Conservation (phyloP, 2,113 vertebrate genomes). For the Telmatochromis sp. region DNA sequence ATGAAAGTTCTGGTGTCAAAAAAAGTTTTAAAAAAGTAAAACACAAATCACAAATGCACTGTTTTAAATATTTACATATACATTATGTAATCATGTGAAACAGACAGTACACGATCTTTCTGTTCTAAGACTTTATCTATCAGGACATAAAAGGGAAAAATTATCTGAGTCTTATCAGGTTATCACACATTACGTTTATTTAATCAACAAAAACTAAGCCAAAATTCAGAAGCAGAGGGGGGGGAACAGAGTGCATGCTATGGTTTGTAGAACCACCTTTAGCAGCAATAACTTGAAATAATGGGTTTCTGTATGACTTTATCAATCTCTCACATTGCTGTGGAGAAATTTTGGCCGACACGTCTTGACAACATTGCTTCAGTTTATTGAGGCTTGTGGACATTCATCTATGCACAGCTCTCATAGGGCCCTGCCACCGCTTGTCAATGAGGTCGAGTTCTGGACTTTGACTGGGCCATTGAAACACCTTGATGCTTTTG, state of each 20-base stretch:
- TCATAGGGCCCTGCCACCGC: neutral
- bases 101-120: neutral
- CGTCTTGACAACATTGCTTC: neutral
- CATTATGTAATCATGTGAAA: neutral
- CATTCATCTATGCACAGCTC: neutral
- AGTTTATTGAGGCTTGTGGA: neutral
- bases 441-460: neutral
- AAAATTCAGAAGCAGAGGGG: neutral
- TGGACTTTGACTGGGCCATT: neutral
- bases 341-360: neutral
- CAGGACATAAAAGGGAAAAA: neutral
- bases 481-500: neutral
- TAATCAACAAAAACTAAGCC: neutral
- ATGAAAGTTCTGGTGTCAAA: neutral
- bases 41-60: neutral
- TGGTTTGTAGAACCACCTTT: neutral
- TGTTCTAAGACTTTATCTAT: neutral
- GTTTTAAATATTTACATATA: neutral
- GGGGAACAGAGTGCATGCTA: neutral
- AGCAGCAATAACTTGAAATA: neutral
- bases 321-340: neutral
- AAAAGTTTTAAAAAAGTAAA: neutral
- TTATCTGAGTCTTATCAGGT: neutral
- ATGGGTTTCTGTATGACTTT: neutral
- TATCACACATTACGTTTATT: neutral